These are phyloP conservation scores for Benitochromis conjunctus DNA, from an alignment of 2,113 vertebrate species.

Conservation along the genomic window DNA sequence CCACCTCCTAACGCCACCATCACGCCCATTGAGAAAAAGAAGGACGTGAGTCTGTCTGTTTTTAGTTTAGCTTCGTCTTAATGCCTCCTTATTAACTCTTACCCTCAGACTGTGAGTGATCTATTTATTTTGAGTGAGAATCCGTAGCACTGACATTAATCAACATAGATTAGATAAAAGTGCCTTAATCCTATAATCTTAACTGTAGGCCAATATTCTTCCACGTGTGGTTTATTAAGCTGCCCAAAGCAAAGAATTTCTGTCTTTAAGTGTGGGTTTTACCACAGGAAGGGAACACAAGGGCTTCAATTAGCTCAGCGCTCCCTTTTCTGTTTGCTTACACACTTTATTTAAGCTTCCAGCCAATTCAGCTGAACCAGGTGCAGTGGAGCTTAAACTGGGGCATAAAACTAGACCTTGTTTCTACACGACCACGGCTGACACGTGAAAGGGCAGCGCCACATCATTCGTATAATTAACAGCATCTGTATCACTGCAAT, in stretches of 20 bases:
- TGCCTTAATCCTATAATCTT: neutral
- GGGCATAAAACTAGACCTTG: neutral
- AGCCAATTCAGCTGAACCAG: constrained; percentile 40
- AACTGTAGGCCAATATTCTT: neutral
- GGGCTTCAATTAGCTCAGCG: constrained; percentile 41
- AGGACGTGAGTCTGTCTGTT: neutral
- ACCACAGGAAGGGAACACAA: constrained; percentile 27
- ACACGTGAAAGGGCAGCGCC: neutral
- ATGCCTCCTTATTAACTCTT: neutral
- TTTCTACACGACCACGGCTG: constrained; percentile 8
- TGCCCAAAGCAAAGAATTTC: neutral
- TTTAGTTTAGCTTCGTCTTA: neutral
- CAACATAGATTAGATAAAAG: neutral
- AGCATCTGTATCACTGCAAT: neutral
- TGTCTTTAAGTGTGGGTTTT: constrained; percentile 19
- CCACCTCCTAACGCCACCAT: neutral
- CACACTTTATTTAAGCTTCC: constrained; percentile 32
- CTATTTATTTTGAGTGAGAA: neutral
- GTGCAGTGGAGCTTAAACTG: constrained; percentile 17
- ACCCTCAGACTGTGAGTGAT: neutral
- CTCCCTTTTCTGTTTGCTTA: constrained; percentile 34
- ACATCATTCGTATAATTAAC: neutral
- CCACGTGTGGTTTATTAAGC: neutral
- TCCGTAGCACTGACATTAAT: neutral
- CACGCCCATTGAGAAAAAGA: neutral